Base-by-base conservation (phyloP, 2,797 vertebrate species). In the Salmo trutta region DNA sequence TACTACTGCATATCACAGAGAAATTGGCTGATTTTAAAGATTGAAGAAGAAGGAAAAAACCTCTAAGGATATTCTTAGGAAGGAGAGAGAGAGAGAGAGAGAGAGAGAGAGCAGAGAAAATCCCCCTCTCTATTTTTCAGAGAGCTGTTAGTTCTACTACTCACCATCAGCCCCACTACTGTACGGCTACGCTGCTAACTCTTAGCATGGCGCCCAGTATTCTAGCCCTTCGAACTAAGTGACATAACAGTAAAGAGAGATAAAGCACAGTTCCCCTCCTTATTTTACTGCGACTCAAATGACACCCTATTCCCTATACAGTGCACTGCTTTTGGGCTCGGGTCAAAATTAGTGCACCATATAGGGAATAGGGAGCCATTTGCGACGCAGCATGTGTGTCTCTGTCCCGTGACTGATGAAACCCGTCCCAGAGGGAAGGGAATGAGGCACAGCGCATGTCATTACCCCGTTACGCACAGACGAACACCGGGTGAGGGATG, bases 181-280 rank as follows among this genome's bases (percentile, higher is more conserved):
- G 31, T 36, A 69, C 17, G 14, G n/a, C 24, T 65, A 65, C 33
- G 10, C 36, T 27, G 2, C 62, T 10, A 6, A 21, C 68, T 78
- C 85, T 82, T 70, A 72, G 53, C 47, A 65, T 27, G 41, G 68
- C 81, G 76, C 80, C 75, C 67, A 84, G 80, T 72, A 72, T 84
- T 87, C 74, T 74, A 78, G 76, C 59, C 78, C 76, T 4, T 36
- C 84, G 79, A 83, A 81, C 83, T 83, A 74, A 86, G 82, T 79
- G 79, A 75, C 79, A 76, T 73, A 77, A 85, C 84, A 76, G 80
- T 81, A 84, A 83, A 85, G 70, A 41, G 66, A 71, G 19, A 29
- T 3, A 62, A 27, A 77, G 76, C 5, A 24, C 66, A 16, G 52
- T 73, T 4, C 72, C 29, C 67, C 71, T 71, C 52, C 74, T 21